These are phyloP conservation scores for Pterocles burchelli DNA, from an alignment of 2,113 vertebrate species.

Conservation along the genomic window DNA sequence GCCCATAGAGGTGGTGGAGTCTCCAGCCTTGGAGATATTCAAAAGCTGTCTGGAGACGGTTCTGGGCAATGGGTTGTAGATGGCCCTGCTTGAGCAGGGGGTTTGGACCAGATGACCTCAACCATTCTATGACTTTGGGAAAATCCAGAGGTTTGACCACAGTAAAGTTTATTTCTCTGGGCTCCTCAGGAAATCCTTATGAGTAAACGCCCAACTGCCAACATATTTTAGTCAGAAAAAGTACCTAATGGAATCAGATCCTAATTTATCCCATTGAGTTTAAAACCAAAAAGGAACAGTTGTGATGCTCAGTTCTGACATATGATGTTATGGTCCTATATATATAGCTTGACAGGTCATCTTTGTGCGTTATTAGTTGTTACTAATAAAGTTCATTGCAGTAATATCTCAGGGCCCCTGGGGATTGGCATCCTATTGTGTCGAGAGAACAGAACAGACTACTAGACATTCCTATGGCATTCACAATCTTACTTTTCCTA, in stretches of 20 bases:
- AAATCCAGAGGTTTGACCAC: not conserved
- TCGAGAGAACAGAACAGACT: fast-evolving
- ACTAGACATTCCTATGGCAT: not conserved
- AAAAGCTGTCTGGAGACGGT: not conserved
- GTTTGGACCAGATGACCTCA: not conserved
- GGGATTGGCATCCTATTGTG: not conserved
- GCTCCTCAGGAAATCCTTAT: not conserved
- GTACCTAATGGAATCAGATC: not conserved
- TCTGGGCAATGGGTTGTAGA: not conserved
- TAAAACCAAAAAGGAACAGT: not conserved
- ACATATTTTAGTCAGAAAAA: not conserved
- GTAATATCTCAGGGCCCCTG: not conserved
- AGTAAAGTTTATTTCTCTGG: not conserved
- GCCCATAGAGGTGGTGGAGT: not conserved
- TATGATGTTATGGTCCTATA: not conserved
- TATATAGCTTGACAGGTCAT: not conserved
- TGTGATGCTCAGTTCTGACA: not conserved
- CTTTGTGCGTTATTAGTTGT: not conserved
- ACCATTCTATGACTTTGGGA: not conserved
- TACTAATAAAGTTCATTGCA: not conserved
- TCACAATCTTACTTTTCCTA: not conserved
- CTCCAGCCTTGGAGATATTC: not conserved
- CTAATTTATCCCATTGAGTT: not conserved
- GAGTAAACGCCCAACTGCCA: not conserved
- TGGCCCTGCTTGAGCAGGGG: not conserved